Conservation (phyloP, 2,113 vertebrate species). For the Macheiramphus alcinus region DNA sequence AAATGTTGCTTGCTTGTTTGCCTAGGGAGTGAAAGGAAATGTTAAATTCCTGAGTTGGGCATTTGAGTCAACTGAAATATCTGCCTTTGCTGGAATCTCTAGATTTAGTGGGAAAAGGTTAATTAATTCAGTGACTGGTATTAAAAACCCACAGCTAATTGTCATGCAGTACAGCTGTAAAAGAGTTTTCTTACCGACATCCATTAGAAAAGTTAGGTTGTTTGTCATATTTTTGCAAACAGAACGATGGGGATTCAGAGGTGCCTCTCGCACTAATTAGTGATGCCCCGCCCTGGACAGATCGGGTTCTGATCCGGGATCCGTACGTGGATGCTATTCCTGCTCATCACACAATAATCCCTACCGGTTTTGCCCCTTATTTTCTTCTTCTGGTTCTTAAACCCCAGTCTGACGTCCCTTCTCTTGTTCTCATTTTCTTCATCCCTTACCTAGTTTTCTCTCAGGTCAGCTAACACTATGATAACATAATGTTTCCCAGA, state of each 20-base stretch:
- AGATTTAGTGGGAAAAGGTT: constrained; percentile 44
- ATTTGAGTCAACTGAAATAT: neutral
- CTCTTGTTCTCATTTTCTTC: neutral
- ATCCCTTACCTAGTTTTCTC: no score
- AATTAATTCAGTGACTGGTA: constrained; percentile 25
- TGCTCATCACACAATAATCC: neutral
- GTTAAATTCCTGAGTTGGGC: neutral
- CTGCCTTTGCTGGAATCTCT: neutral
- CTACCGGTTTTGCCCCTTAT: accelerated
- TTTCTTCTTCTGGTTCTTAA: neutral
- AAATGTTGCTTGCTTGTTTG: neutral
- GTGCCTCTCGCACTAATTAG: neutral
- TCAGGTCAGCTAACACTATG: neutral
- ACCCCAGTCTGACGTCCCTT: neutral
- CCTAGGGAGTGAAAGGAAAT: neutral
- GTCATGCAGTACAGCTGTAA: neutral
- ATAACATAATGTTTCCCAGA: neutral
- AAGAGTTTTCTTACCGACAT: neutral
- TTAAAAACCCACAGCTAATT: constrained; percentile 25
- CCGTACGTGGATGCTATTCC: accelerated
- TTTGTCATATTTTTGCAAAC: neutral
- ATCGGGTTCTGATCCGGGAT: accelerated
- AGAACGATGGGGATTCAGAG: accelerated
- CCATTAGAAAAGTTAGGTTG: neutral
- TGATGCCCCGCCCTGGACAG: neutral